Evolutionary conservation across 2,888 invertebrate species (phyloP), one percentile per base, ranked within the genome.

Genomic region (Deilephila elpenor): DNA sequence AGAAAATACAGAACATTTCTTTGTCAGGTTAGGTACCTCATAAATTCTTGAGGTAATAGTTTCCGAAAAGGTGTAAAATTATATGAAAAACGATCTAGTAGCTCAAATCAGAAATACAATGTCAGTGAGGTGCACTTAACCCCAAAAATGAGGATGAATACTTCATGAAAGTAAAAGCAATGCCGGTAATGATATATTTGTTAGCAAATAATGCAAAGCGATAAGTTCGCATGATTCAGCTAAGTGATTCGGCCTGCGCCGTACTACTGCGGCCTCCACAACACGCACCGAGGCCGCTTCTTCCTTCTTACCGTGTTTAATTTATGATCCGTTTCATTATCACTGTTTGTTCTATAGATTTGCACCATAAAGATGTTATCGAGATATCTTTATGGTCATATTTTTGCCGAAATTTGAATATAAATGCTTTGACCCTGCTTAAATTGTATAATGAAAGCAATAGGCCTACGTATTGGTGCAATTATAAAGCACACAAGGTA

Each of bases 261-360:
- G 74, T 78, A 83, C 81, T 78, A 74, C 53, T 76, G 78, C 79
- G 87, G 84, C 90, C 90, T 89, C 85, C 78, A 82, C 82, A 83
- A 82, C 84, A 81, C 79, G 77, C 79, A 71, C 76, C 88, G 88
- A 93, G 93, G 92, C 78, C 89, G 84, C 82, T 84, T 89, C 90
- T 88, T 92, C 91, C 90, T 91, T 82, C 78, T 78, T 86, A 84
- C 87, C 86, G 87, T 86, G 84, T 81, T 82, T 82, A 82, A 83
- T 83, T 82, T 81, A 85, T 83, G 75, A 74, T 82, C 32, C 73
- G 74, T 73, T 73, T 71, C 62, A 62, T 56, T 71, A 44, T 44
- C 14, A 44, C n/a, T 34, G 59, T 53, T 62, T 29, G 37, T 71
- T 61, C 44, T 71, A 73, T 53, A 53, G 56, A 25, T 73, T 71